phyloP scores from a whole-genome alignment of 2,797 vertebrate species.

The Spea hammondii region DNA sequence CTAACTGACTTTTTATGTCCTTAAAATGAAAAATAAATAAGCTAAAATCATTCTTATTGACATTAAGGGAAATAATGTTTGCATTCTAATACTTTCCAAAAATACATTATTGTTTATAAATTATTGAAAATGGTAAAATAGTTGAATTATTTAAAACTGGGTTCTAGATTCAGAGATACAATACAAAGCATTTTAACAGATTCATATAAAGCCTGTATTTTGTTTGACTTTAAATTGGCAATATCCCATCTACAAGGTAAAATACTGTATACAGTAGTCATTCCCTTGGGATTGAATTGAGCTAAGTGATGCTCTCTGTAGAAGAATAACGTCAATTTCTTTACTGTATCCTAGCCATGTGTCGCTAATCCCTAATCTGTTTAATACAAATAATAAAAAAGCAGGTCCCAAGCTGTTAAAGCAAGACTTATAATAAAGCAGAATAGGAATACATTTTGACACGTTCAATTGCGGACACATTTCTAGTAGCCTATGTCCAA shows the following conservation, averaged over 20 bases:
- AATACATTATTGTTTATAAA: no score
- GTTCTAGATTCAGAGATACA: background rate
- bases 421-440: slow-evolving; percentile 74
- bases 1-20: no score
- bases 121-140: background rate
- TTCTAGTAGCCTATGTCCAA: slow-evolving; percentile 72
- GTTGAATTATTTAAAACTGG: background rate
- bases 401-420: slow-evolving; percentile 55
- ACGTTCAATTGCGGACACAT: slow-evolving; percentile 75
- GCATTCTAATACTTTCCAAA: no score
- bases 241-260: slow-evolving; percentile 22
- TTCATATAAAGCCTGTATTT: background rate
- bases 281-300: slow-evolving; percentile 26
- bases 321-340: slow-evolving; percentile 53
- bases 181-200: background rate
- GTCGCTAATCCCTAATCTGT: slow-evolving; percentile 63
- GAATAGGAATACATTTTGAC: slow-evolving; percentile 74
- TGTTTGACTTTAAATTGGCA: slow-evolving; percentile 31
- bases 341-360: slow-evolving; percentile 58
- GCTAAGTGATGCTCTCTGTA: slow-evolving; percentile 43
- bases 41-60: no score
- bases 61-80: no score
- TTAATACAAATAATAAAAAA: slow-evolving; percentile 68
- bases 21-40: no score
- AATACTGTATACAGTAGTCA: slow-evolving; percentile 28